Evolutionary conservation across 2,888 invertebrate species (phyloP), one percentile per base, ranked within the genome.

Genomic region (Lasioglossum villosulum): DNA sequence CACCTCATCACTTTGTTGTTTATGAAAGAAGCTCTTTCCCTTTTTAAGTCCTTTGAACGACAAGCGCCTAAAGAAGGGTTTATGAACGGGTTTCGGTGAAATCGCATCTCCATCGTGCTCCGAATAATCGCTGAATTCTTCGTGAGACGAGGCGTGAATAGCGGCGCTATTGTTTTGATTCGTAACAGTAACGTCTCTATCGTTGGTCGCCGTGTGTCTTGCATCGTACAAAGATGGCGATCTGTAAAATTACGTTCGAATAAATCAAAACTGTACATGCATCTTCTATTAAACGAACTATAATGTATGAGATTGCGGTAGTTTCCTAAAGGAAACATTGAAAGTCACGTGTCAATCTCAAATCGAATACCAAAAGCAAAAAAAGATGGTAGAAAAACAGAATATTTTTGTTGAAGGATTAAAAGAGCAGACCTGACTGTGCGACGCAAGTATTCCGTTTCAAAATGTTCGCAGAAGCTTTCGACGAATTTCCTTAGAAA

Each of bases 41-140:
- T 97, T 97, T 84, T 98, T 97, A 77, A 98, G 95, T 84, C 98
- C 98, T 94, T 98, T 98, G 92, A 99, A 98, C 39, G 99, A 99
- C 87, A 99, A 96, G 91, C 98, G 96, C 91, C 98, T 96, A 93
- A 98, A 97, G 94, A 98, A 98, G 4, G 98, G 97, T 94, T 98
- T 98, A 91, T 97, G 98, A 89, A 96, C 97, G 77, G 97, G 96
- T 95, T 98, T 98, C 0, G 98, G 97, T 0, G 98, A 97, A 77
- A 97, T 97, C 8, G 97, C 96, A 90, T 98, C 95, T 4, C 95
- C 95, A 86, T 95, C 98, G 71, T 95, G 96, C 93, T 98, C 98
- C 0, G 97, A 97, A 91, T 97, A 97, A 93, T 97, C 97, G 91
- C 97, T 96, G 82, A 95, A 95, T 80, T 95, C 95, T 73, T 96